Evolutionary conservation across 2,888 invertebrate species (phyloP).

Genomic region (Sisyra nigra): DNA sequence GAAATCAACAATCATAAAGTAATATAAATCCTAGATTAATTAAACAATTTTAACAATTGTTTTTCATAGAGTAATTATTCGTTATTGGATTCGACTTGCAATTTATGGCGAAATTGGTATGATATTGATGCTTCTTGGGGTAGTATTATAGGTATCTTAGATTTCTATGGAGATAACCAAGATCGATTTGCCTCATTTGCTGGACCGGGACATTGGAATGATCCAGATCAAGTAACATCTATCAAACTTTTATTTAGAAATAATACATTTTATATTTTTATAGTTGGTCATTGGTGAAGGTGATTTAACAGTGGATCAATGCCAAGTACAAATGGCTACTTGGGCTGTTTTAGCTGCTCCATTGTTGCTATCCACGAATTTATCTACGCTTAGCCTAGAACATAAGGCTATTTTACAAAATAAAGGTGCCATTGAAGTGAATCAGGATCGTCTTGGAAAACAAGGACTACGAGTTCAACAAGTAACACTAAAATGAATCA

Average conservation of each 20-base stretch:
- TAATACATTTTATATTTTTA: slow-evolving; percentile 9
- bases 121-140: slow-evolving; percentile 51
- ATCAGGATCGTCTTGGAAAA: slow-evolving; percentile 49
- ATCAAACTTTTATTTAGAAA: not conserved
- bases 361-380: slow-evolving; percentile 52
- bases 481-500: slow-evolving; percentile 18
- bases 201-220: slow-evolving; percentile 58
- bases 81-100: slow-evolving; percentile 39
- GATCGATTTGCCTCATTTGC: slow-evolving; percentile 37
- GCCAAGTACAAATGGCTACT: slow-evolving; percentile 54
- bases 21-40: not conserved
- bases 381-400: slow-evolving; percentile 38
- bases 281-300: slow-evolving; percentile 43
- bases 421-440: slow-evolving; percentile 40
- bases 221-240: slow-evolving; percentile 49
- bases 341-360: slow-evolving; percentile 60
- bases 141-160: slow-evolving; percentile 36
- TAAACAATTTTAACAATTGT: no score
- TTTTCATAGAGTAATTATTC: slow-evolving; percentile 39
- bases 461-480: slow-evolving; percentile 35
- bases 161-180: slow-evolving; percentile 48
- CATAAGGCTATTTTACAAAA: slow-evolving; percentile 45
- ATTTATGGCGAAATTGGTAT: slow-evolving; percentile 52
- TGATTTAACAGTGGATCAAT: slow-evolving; percentile 47
- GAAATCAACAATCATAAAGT: slow-evolving; percentile 46